These are phyloP conservation scores for Temnothorax longispinosus DNA, from an alignment of 1,140 invertebrate species.

Conservation along the genomic window DNA sequence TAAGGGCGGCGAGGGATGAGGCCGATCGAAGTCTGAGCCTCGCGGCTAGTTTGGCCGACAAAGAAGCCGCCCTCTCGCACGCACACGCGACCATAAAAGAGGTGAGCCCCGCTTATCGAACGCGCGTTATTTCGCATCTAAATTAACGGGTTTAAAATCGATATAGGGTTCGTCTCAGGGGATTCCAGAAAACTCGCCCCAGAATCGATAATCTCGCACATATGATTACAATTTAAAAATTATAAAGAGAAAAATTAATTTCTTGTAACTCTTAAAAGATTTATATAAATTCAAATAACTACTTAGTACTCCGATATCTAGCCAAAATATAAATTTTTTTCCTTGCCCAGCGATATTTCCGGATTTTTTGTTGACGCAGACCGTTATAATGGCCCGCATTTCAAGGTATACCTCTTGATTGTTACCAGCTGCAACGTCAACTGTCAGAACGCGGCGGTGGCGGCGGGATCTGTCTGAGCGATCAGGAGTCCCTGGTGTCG, in stretches of 20 bases:
- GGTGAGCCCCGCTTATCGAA: slow-evolving; percentile 82
- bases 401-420: background rate
- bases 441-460: slow-evolving; percentile 85
- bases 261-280: background rate
- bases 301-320: background rate
- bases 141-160: slow-evolving; percentile 35
- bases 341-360: background rate
- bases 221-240: background rate
- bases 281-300: background rate
- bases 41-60: slow-evolving; percentile 93
- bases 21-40: slow-evolving; percentile 94
- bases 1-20: slow-evolving; percentile 95
- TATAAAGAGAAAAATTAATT: background rate
- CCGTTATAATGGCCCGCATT: background rate
- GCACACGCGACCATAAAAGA: slow-evolving; percentile 93
- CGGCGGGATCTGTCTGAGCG: slow-evolving; percentile 87
- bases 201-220: background rate
- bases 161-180: background rate
- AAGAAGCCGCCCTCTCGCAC: slow-evolving; percentile 94
- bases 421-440: slow-evolving; percentile 86
- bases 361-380: background rate
- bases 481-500: slow-evolving; percentile 84
- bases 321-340: background rate
- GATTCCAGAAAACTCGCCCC: background rate
- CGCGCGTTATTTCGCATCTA: background rate